Evolutionary conservation across 2,797 vertebrate species (phyloP), one percentile per base, ranked within the genome.

Genomic region (Huso huso): DNA sequence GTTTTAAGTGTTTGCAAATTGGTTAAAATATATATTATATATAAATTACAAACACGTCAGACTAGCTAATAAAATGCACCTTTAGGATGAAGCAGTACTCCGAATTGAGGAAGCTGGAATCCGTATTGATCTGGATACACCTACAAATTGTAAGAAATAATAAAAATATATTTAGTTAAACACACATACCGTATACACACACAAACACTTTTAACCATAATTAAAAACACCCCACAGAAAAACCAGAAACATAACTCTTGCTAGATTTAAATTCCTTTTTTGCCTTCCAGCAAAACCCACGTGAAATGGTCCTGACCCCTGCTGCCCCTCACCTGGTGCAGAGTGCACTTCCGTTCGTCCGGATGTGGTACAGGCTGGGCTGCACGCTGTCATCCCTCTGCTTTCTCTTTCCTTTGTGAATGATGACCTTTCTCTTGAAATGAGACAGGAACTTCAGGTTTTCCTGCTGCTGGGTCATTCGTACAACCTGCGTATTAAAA

Each of bases 391-490:
- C 89, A 0, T 88, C 88, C 75, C 83, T 86, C 8, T 83, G 85
- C 85, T 95, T 98, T 81, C 95, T 85, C 79, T 94, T 96, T 73
- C 97, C 95, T 70, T 94, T 94, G 86, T 99, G 97, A 75, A 98
- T 93, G 76, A 99, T 92, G 73, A 99, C 98, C 81, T 95, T 98
- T 72, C 97, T 93, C 86, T 97, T 98, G 82, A 99, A 99, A 72
- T 99, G 97, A 0, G 96, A 97, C 69, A 99, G 84, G 81, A 99
- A 99, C 82, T 99, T 99, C 73, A 96, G 92, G 81, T 99, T 99
- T 82, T 99, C 97, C 83, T 99, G 97, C 86, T 99, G 97, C 84
- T 99, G 97, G 0, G 95, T 99, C 97, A 99, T 99, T 8, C 95
- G 91, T 49, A 98, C 97, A 57, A 99, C 97, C 97, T 99, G 69